Base-by-base conservation (phyloP, 2,113 vertebrate genomes). In the Mormoops blainvillei region DNA sequence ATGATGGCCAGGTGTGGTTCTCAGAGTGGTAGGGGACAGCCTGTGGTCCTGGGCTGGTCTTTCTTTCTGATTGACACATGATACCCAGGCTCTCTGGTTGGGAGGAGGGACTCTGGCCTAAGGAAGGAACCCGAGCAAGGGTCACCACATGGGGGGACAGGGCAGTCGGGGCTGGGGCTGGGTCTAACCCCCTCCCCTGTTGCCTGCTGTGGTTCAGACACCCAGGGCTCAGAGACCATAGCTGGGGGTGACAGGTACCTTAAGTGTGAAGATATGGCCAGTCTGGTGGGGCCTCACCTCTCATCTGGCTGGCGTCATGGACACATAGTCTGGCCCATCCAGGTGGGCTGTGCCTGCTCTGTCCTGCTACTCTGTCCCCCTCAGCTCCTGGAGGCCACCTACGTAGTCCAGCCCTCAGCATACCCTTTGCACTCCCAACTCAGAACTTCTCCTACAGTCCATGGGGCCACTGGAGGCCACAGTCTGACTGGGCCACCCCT, bases 161-260 rank as follows among this genome's bases (percentile, higher is more conserved):
- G 20, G 28, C 12, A 20, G 26, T 22, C 58, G 22, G 16, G 70
- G 36, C 24, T 48, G 26, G 26, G 31, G 19, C 22, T 7, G 3
- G n/a, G 63, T 19, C 28, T 80, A 24, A 43, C 58, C 11, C 7
- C 28, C 58, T 31, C 20, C 48, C 16, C 16, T 7, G 3, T 13
- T 36, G 19, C 56, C 50, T 28, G 12, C 5, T 4, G 3, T 4
- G 10, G 14, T 67, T 26, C 28, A 89, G 38, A 83, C 28, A 76
- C 33, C 36, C 52, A 36, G 14, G 87, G 41, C 63, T 61, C 84
- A 74, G 78, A 74, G 67, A 4, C 43, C 65, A 48, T 33, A 63
- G 31, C 8, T 0, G 18, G 20, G 0, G 7, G 43, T 11, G 38
- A 2, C 1, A 0, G 7, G 24, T 10, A 4, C 1, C 63, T 77